Base-by-base conservation (phyloP, 2,888 invertebrate species). In the Noctua pronuba region DNA sequence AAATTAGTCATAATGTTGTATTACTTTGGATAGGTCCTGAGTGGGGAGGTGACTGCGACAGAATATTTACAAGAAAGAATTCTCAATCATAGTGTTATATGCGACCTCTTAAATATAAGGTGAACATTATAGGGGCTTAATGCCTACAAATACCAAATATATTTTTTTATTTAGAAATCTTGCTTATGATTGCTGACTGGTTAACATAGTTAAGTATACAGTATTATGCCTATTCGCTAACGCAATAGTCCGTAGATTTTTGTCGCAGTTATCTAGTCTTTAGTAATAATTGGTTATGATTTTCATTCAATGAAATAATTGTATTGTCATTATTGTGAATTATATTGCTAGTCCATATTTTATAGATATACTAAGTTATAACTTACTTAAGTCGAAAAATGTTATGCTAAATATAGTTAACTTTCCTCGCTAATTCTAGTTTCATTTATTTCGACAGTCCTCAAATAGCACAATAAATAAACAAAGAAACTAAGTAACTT, bases 351-450 rank as follows among this genome's bases (percentile, higher is more conserved):
- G 94, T 94, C 94, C 91, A 91, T 93, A 90, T 92, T 91, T 91
- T 88, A 89, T 89, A 91, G 87, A 88, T 88, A 83, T 84, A 90
- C 87, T 92, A 92, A 93, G 91, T 90, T 92, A 87, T 84, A 89
- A 90, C 86, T 91, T 91, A 88, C 84, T 81, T 91, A 91, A 90
- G 92, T 91, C 90, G 87, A 91, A 64, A 93, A 93, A 92, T 93
- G 93, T 95, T 94, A 94, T 88, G 92, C 92, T 94, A 94, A 95
- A 94, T 95, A 95, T 92, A 95, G 90, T 92, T 92, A 91, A 92
- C 90, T 93, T 93, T 93, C 90, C 91, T 93, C 93, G 93, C 94
- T 90, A 89, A 75, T 75, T 58, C 79, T 60, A 79, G 78, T 74
- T 88, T 88, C 82, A 86, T 86, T 88, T 88, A 66, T 24, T n/a